Evolutionary conservation across 2,797 vertebrate species (phyloP).

Genomic region (Cossypha heuglini): DNA sequence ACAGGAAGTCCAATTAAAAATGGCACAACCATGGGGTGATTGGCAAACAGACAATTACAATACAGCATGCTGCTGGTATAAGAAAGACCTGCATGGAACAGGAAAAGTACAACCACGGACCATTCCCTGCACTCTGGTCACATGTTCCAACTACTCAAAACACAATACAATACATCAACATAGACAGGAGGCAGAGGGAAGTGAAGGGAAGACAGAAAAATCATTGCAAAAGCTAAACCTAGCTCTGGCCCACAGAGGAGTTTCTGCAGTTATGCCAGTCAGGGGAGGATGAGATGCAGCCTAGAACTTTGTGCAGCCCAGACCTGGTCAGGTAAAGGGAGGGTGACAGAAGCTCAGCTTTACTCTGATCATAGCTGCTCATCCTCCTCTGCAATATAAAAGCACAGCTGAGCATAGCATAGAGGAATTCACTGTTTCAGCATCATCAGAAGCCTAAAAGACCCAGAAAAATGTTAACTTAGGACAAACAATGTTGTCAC

Average conservation of each 20-base stretch:
- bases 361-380: not conserved
- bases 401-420: fast-evolving
- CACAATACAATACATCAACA: not conserved
- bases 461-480: not conserved
- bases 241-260: not conserved
- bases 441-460: not conserved
- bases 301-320: not conserved
- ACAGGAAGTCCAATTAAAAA: not conserved
- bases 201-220: not conserved
- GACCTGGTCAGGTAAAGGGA: not conserved
- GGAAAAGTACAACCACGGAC: not conserved
- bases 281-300: not conserved
- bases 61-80: not conserved
- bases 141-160: not conserved
- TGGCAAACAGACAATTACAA: not conserved
- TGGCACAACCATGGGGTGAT: not conserved
- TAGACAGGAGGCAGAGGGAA: not conserved
- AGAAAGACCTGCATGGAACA: not conserved
- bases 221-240: not conserved
- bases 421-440: not conserved
- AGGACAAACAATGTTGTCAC: not conserved
- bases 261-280: not conserved
- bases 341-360: not conserved
- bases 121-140: not conserved
- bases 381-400: not conserved